phyloP scores from a whole-genome alignment of 1,140 invertebrate species.

The Gonioctena quinquepunctata region DNA sequence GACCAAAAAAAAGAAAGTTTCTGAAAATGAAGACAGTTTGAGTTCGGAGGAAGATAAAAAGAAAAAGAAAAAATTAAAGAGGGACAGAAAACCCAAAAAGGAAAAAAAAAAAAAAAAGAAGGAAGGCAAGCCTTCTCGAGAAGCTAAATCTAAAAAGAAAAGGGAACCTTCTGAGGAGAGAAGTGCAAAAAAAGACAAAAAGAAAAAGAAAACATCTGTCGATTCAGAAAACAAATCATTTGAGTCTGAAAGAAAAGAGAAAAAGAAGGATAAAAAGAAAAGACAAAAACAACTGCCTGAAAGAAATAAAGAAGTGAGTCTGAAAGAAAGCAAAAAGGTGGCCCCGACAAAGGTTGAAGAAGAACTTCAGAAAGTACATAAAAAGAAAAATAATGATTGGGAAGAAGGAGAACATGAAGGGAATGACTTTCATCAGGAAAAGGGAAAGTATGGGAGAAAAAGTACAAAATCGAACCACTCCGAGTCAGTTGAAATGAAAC shows the following conservation, averaged over 20 bases:
- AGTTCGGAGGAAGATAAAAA: constrained; percentile 52
- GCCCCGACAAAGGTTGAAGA: not conserved
- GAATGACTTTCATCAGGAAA: not conserved
- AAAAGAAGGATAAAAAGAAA: not conserved
- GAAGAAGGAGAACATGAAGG: not conserved
- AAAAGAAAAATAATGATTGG: not conserved
- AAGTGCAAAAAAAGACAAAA: not conserved
- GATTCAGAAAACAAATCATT: not conserved
- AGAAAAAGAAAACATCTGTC: not conserved
- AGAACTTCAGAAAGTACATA: not conserved
- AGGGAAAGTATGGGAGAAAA: not conserved
- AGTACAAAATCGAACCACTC: not conserved
- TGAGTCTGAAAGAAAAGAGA: not conserved
- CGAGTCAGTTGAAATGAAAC: not conserved
- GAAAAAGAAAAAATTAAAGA: constrained; percentile 57
- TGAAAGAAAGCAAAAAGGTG: not conserved
- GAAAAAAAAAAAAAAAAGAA: constrained; percentile 61
- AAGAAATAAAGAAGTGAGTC: not conserved
- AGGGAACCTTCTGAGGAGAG: not conserved
- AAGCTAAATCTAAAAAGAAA: constrained; percentile 11
- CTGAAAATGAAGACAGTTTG: constrained; percentile 51
- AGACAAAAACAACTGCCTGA: not conserved
- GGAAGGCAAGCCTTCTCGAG: not conserved
- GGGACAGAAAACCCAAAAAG: constrained; percentile 54
- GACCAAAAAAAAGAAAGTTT: constrained; percentile 55